Evolutionary conservation across 2,797 vertebrate genomes (phyloP).

Genomic region (Sphenodon punctatus): DNA sequence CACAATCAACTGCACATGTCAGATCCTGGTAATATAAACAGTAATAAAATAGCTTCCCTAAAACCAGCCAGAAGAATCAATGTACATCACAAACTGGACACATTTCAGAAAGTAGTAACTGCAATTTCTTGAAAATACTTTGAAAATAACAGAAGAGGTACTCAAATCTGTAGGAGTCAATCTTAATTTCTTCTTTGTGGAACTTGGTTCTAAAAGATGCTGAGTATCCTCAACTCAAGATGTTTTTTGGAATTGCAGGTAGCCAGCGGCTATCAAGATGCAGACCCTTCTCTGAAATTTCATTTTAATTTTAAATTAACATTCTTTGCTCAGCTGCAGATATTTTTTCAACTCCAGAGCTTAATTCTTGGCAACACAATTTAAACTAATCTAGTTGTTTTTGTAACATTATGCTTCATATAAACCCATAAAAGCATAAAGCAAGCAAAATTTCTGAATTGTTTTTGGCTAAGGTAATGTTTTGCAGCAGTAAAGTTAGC

Average conservation of each 20-base stretch:
- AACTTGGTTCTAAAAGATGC: background rate
- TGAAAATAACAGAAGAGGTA: background rate
- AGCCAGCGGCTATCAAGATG: background rate
- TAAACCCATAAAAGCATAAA: constrained; percentile 46
- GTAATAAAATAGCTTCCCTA: background rate
- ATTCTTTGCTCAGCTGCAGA: constrained; percentile 11
- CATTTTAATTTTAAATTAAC: constrained; percentile 12
- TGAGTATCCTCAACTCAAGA: background rate
- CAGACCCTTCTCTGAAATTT: background rate
- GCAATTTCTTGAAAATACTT: background rate
- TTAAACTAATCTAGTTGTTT: constrained; percentile 42
- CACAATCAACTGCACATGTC: background rate
- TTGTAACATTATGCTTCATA: constrained; percentile 40
- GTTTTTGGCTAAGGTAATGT: constrained; percentile 36
- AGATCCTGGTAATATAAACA: background rate
- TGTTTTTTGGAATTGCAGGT: background rate
- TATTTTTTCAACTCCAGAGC: constrained; percentile 18
- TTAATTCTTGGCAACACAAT: constrained; percentile 33
- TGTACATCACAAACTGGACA: background rate
- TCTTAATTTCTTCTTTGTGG: too few relatives aligned
- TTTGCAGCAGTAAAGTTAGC: constrained; percentile 35
- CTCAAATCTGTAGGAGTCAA: background rate
- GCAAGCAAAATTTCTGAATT: constrained; percentile 41
- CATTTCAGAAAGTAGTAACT: constrained; percentile 3
- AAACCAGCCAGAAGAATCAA: background rate